Conservation (phyloP, 2,888 invertebrate species). For the Glyphotaelius pellucidus region DNA sequence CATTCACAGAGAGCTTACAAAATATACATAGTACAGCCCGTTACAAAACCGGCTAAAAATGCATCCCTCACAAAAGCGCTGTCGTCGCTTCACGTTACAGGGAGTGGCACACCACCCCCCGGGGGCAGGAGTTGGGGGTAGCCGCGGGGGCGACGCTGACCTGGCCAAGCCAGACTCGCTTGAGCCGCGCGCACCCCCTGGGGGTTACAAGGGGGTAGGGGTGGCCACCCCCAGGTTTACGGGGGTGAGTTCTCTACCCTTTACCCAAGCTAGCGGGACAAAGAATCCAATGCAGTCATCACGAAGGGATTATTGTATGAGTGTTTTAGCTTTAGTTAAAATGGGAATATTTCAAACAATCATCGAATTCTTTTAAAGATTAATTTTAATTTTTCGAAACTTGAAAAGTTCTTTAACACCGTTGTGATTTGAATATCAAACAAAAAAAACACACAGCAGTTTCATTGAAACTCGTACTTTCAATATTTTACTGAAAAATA, state of each 20-base stretch:
- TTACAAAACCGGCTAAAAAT: background rate
- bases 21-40: background rate
- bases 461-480: no score
- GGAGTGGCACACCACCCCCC: background rate
- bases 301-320: background rate
- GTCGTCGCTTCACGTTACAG: background rate
- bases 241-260: background rate
- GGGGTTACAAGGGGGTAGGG: background rate
- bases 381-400: no score
- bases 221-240: background rate
- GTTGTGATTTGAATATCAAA: no score
- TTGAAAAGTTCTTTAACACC: no score
- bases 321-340: background rate
- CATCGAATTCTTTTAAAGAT: background rate
- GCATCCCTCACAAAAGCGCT: background rate
- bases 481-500: no score
- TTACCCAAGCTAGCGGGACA: background rate
- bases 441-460: no score
- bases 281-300: background rate
- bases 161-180: constrained; percentile 30
- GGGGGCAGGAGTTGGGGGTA: background rate
- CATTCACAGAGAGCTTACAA: background rate
- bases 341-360: background rate
- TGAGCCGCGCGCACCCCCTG: background rate
- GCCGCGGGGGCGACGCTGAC: constrained; percentile 10